Conservation (phyloP, 2,113 vertebrate species). For the Bos indicus region DNA sequence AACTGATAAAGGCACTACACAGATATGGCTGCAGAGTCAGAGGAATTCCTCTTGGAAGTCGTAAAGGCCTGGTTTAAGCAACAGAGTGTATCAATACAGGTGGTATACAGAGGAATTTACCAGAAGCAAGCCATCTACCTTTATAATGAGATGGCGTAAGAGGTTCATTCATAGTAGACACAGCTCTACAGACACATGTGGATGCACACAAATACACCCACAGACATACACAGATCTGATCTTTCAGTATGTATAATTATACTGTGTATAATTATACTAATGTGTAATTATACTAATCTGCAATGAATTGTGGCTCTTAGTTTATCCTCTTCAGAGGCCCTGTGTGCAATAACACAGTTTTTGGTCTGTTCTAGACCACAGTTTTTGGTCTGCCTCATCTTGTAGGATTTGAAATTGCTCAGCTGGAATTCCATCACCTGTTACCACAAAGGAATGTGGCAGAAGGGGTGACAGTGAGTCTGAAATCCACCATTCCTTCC, state of each 20-base stretch:
- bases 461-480: background rate
- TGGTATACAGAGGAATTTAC: background rate
- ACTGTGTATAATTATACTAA: background rate
- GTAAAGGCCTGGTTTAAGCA: background rate
- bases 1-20: background rate
- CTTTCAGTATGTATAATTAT: background rate
- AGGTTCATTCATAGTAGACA: background rate
- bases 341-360: background rate
- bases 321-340: background rate
- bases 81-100: background rate
- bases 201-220: background rate
- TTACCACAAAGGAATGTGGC: background rate
- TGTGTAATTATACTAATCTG: background rate
- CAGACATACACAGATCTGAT: background rate
- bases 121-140: background rate
- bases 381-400: background rate
- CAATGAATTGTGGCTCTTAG: background rate
- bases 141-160: background rate
- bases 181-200: background rate
- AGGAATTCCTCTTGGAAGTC: background rate
- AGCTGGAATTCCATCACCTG: background rate
- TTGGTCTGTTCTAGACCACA: background rate
- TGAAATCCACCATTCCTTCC: background rate
- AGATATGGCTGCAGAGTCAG: background rate
- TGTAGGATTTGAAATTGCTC: background rate